Evolutionary conservation across 2,888 invertebrate species (phyloP).

Genomic region (Latrodectus elegans): DNA sequence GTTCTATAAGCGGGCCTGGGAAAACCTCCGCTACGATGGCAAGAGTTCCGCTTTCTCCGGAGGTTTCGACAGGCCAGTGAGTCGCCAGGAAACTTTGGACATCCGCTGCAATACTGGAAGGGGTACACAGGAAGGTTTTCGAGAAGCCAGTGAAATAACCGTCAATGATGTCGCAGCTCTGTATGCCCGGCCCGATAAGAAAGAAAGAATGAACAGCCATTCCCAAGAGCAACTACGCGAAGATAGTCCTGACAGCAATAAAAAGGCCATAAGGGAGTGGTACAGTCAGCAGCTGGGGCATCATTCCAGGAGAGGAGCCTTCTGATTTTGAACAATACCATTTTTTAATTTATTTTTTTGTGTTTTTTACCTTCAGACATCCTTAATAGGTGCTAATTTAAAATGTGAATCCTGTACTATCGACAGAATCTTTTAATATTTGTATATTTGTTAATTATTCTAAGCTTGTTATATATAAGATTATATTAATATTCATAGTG

Average conservation of each 20-base stretch:
- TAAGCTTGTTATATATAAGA: no score
- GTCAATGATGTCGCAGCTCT: conserved; percentile 74
- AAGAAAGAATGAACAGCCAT: conserved; percentile 80
- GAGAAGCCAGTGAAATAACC: conserved; percentile 75
- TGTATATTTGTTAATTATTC: no score
- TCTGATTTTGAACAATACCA: conserved; percentile 13
- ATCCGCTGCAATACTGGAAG: conserved; percentile 51
- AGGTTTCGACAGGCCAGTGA: conserved; percentile 45
- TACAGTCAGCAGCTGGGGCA: conserved; percentile 65
- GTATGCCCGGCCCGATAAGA: conserved; percentile 78
- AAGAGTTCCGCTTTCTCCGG: conserved; percentile 61
- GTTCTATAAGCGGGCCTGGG: conserved; percentile 94
- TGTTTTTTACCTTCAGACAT: no score
- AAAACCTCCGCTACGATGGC: conserved; percentile 80
- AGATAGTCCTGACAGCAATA: conserved; percentile 59
- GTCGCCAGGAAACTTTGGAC: conserved; percentile 83
- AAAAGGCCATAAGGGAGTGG: conserved; percentile 64
- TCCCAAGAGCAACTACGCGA: conserved; percentile 57
- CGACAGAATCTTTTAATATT: no score
- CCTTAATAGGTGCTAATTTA: no score
- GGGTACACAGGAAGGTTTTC: conserved; percentile 73
- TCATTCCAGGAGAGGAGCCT: conserved; percentile 64
- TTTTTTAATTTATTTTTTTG: no score
- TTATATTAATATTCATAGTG: no score
- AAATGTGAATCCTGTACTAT: no score